Evolutionary conservation across 2,797 vertebrate species (phyloP), one percentile per base, ranked within the genome.

Genomic region (Dendrocincla tyrannina): DNA sequence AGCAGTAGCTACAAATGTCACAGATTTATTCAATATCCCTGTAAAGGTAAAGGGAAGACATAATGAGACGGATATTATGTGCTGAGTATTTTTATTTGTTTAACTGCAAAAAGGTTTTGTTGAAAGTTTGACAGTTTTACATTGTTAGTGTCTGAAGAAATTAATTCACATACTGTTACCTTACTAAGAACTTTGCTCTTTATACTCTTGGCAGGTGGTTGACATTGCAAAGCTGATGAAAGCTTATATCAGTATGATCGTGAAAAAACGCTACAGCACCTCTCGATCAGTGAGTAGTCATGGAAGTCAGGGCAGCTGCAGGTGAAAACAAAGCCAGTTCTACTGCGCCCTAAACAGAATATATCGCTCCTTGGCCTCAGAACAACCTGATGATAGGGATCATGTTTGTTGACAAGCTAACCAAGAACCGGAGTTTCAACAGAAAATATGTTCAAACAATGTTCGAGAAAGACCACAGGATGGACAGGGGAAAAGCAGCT

Each of bases 191-290:
- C 62, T 95, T 59, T 53, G 73, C 50, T 95, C 63, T 92, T 67
- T 46, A 16, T 70, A 2, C 79, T 74, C n/a, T 70, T 75, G 67
- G 53, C 97, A 99, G 99, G 99, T 99, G 95, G 99, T 99, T 97
- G 99, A 99, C 95, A 99, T 99, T 73, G 99, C 99, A 75, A 99
- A 99, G 96, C 98, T 99, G 94, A 99, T 99, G 99, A 99, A 99
- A 97, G 99, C 99, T 72, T 99, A 99, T 97, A 99, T 99, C 98
- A 99, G 99, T 97, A 99, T 99, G 98, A 99, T 99, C 2, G 99
- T 99, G 86, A 99, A 99, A 97, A 99, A 99, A 95, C 99, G 99
- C 96, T 99, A 99, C 97, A 99, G 99, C 97, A 99, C 98, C 96
- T 98, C 98, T 14, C 98, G 98, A 42, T 99, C 99, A 1, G 97